Conservation (phyloP, 92 coral and sea anemone species). For the Porites cylindrica region DNA sequence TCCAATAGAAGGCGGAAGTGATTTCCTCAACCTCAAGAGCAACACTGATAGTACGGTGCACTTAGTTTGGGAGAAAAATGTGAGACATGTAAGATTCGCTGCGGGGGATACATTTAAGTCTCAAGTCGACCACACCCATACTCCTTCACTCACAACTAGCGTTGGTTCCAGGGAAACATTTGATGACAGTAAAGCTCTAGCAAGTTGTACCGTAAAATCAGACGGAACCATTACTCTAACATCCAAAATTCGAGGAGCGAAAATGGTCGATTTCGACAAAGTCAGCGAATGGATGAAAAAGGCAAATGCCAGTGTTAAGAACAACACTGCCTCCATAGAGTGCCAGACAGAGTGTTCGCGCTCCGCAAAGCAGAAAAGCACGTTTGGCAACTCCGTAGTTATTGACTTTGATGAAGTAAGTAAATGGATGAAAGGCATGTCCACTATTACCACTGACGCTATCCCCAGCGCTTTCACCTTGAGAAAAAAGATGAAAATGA, state of each 20-base stretch:
- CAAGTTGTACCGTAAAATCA: background rate
- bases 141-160: background rate
- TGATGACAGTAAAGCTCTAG: background rate
- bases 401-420: background rate
- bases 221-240: background rate
- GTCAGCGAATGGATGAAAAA: slow-evolving; percentile 23
- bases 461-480: background rate
- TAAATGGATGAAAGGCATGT: background rate
- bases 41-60: background rate
- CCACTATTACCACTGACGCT: background rate
- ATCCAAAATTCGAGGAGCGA: background rate
- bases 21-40: background rate
- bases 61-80: background rate
- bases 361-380: background rate
- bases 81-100: background rate
- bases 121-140: background rate
- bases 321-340: background rate
- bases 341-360: background rate
- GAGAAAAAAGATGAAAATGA: background rate
- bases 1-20: background rate
- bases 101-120: background rate
- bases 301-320: background rate
- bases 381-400: background rate
- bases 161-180: background rate
- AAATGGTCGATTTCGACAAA: slow-evolving; percentile 13